These are phyloP conservation scores for Austrofundulus limnaeus DNA, from an alignment of 2,113 vertebrate species.

Conservation along the genomic window DNA sequence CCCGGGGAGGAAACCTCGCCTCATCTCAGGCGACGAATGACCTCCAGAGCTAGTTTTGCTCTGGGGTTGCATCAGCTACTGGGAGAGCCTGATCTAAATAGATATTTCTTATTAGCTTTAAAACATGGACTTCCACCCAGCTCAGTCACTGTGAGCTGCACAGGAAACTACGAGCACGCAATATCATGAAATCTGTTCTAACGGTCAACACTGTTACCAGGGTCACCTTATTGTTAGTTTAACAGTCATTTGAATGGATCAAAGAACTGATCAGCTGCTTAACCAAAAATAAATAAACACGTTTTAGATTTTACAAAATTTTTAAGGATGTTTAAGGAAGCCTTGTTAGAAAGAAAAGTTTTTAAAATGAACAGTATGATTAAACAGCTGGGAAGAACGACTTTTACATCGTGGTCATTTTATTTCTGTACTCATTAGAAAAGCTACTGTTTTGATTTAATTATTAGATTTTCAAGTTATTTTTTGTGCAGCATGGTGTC, in stretches of 20 bases:
- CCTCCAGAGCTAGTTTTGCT: constrained; percentile 64
- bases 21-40: constrained; percentile 50
- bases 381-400: too few species aligned
- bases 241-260: constrained; percentile 1
- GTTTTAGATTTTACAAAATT: too few species aligned
- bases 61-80: constrained; percentile 68
- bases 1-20: constrained; percentile 64
- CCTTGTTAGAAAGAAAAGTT: too few species aligned
- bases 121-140: constrained; percentile 25
- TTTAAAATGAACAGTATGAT: too few species aligned
- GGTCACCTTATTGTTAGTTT: constrained; percentile 19
- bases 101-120: constrained; percentile 30
- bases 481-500: too few species aligned
- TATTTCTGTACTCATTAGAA: too few species aligned
- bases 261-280: neutral
- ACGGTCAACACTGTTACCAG: constrained; percentile 15
- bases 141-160: constrained; percentile 12
- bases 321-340: too few species aligned
- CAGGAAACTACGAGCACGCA: constrained; percentile 14
- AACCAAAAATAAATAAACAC: neutral
- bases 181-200: constrained; percentile 35
- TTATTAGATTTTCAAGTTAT: too few species aligned
- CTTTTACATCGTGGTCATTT: too few species aligned
- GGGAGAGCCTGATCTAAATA: constrained; percentile 26
- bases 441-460: too few species aligned